Evolutionary conservation across 2,113 vertebrate genomes (phyloP).

Genomic region (Plotosus lineatus): DNA sequence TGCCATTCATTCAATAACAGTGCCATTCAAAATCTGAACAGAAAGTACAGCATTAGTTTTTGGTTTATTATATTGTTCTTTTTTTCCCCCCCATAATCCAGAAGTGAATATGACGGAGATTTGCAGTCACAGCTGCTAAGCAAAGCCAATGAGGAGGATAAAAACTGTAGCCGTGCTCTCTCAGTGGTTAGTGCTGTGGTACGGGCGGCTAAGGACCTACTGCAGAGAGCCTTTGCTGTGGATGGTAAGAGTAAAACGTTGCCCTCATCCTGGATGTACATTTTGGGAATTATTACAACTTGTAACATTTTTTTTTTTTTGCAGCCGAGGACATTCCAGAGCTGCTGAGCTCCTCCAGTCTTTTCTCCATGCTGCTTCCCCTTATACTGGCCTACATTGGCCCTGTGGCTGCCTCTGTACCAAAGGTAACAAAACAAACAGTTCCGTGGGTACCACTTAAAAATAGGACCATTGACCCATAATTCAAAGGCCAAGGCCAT

Average conservation of each 20-base stretch:
- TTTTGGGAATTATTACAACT: not conserved
- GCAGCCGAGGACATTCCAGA: slow-evolving; percentile 97
- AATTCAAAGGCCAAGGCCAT: too few species aligned
- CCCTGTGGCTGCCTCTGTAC: slow-evolving; percentile 94
- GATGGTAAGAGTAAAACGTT: slow-evolving; percentile 79
- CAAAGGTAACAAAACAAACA: slow-evolving; percentile 87
- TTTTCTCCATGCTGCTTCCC: slow-evolving; percentile 97
- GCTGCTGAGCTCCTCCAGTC: slow-evolving; percentile 94
- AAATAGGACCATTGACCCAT: too few species aligned
- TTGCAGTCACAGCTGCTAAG: slow-evolving; percentile 95
- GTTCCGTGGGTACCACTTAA: too few species aligned
- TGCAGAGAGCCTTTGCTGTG: slow-evolving; percentile 95
- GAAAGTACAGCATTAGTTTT: not conserved
- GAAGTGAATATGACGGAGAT: slow-evolving; percentile 97
- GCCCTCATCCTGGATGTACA: not conserved
- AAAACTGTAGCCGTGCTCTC: slow-evolving; percentile 93
- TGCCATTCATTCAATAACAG: too few species aligned
- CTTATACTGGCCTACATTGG: slow-evolving; percentile 97
- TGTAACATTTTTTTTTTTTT: slow-evolving; percentile 48
- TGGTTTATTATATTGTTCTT: not conserved
- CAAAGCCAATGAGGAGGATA: slow-evolving; percentile 98
- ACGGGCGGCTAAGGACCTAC: slow-evolving; percentile 91
- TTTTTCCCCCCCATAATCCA: slow-evolving; percentile 55
- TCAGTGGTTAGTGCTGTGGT: slow-evolving; percentile 96
- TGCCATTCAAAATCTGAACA: not conserved